Conservation (phyloP, 2,888 invertebrate genomes). For the Epistrophe grossulariae region DNA sequence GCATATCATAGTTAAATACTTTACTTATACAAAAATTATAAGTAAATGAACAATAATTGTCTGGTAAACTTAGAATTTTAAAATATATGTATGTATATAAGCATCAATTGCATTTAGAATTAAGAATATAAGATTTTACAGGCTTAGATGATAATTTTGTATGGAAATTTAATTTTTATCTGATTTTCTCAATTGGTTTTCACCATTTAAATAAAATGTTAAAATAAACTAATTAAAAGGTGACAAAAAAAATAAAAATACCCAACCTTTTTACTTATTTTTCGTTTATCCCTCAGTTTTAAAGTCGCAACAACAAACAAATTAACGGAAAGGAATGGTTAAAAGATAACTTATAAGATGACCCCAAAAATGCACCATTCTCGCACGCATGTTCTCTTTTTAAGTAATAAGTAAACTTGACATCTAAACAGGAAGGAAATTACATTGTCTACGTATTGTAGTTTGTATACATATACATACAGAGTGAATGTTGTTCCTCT, state of each 20-base stretch:
- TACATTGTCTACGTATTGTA: slow-evolving; percentile 29
- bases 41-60: too few relatives aligned
- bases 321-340: slow-evolving; percentile 39
- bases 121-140: too few relatives aligned
- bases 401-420: neutral
- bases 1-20: too few relatives aligned
- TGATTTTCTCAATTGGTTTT: too few relatives aligned
- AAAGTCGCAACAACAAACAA: neutral
- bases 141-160: too few relatives aligned
- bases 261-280: neutral
- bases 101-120: too few relatives aligned
- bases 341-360: slow-evolving; percentile 4
- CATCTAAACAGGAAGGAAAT: slow-evolving; percentile 60
- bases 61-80: too few relatives aligned
- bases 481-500: slow-evolving; percentile 9
- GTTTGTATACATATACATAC: slow-evolving; percentile 3
- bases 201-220: too few relatives aligned
- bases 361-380: slow-evolving; percentile 46
- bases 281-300: neutral
- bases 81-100: too few relatives aligned
- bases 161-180: too few relatives aligned
- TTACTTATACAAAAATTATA: too few relatives aligned
- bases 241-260: neutral
- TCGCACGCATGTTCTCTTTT: slow-evolving; percentile 24
- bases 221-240: too few relatives aligned